Evolutionary conservation across 2,888 invertebrate species (phyloP).

Genomic region (Microctonus hyperodae): DNA sequence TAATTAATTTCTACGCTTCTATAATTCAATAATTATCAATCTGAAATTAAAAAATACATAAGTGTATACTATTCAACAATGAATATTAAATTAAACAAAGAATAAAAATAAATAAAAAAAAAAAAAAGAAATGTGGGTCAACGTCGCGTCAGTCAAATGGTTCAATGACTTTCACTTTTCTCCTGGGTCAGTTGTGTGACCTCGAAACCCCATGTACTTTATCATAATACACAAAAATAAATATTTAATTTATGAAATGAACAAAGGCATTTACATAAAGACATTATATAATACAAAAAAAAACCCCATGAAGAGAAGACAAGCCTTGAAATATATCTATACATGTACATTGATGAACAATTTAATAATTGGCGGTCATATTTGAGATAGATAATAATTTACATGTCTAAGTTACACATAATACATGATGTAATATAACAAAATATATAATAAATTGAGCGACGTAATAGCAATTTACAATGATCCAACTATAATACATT

Average conservation of each 20-base stretch:
- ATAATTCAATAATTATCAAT: background rate
- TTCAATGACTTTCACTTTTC: constrained; percentile 22
- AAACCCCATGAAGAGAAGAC: constrained; percentile 2
- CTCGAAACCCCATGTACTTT: constrained; percentile 26
- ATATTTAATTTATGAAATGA: background rate
- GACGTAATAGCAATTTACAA: constrained; percentile 20
- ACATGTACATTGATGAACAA: background rate
- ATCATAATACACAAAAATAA: constrained; percentile 1
- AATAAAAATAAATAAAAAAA: background rate
- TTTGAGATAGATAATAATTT: background rate
- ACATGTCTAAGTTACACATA: background rate
- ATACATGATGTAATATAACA: constrained; percentile 18
- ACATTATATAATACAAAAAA: background rate
- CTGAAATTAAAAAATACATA: background rate
- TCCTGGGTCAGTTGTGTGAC: constrained; percentile 25
- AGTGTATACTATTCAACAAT: background rate
- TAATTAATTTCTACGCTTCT: background rate
- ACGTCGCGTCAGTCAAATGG: constrained; percentile 1
- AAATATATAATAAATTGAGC: constrained; percentile 11
- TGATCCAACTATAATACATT: constrained; percentile 20
- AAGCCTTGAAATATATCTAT: constrained; percentile 18
- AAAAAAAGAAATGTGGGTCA: constrained; percentile 16
- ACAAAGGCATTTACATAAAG: background rate
- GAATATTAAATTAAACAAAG: background rate
- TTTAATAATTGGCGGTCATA: background rate